These are phyloP conservation scores for Palythoa grandiflora DNA, from an alignment of 92 coral and sea anemone genomes.

Conservation along the genomic window DNA sequence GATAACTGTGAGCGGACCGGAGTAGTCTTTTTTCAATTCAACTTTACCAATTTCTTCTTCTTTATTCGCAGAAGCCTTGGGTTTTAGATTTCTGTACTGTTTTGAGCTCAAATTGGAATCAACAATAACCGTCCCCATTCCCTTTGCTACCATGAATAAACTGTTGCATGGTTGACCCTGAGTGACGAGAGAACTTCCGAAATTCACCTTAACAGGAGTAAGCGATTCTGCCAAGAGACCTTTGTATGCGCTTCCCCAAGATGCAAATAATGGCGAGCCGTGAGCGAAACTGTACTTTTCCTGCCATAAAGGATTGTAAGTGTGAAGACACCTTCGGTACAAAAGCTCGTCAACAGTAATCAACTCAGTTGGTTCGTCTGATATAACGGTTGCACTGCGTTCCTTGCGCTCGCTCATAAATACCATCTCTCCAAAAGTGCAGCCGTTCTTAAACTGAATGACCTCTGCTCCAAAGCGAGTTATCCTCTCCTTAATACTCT, in stretches of 20 bases:
- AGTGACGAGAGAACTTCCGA: conserved; percentile 80
- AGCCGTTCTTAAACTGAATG: conserved; percentile 76
- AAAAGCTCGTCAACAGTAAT: conserved; percentile 71
- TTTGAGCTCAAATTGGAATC: conserved; percentile 74
- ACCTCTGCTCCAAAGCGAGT: conserved; percentile 91
- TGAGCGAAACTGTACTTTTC: conserved; percentile 78
- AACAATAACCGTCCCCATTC: conserved; percentile 80
- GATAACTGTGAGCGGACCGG: conserved; percentile 79
- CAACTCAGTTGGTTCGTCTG: conserved; percentile 83
- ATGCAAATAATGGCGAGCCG: conserved; percentile 74
- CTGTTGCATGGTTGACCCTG: conserved; percentile 80
- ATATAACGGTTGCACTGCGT: conserved; percentile 91
- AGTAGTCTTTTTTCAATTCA: conserved; percentile 53
- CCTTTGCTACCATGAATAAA: conserved; percentile 83
- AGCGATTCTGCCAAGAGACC: conserved; percentile 85
- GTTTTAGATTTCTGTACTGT: conserved; percentile 71
- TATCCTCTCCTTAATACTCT: conserved; percentile 79
- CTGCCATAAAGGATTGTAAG: conserved; percentile 75
- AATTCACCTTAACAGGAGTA: conserved; percentile 71
- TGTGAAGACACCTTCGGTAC: conserved; percentile 67
- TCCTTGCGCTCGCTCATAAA: conserved; percentile 79
- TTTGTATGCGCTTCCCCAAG: conserved; percentile 76
- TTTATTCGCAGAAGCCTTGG: conserved; percentile 19
- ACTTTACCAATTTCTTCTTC: not conserved
- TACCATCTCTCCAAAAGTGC: conserved; percentile 91